Percentiles rank a stretch among this genome's conserved stretches.
These are phyloP conservation scores for Halcyon smyrnensis DNA, from an alignment of 2,797 vertebrate genomes.

Conservation along the genomic window DNA sequence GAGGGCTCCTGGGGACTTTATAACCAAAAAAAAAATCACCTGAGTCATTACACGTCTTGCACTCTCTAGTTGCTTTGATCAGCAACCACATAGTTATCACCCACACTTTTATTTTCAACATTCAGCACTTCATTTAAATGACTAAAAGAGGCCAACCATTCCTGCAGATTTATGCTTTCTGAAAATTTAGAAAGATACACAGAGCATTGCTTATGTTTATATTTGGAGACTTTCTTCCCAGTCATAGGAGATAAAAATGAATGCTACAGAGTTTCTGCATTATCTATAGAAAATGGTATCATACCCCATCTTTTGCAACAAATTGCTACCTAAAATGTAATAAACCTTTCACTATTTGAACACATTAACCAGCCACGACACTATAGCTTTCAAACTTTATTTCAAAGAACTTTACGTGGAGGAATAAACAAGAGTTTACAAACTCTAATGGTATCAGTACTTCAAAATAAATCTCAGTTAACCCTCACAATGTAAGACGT, in stretches of 20 bases:
- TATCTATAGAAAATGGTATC: background rate
- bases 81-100: constrained; percentile 54
- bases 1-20: background rate
- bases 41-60: constrained; percentile 7
- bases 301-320: background rate
- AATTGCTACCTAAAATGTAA: background rate
- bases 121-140: constrained; percentile 60
- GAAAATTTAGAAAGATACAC: constrained; percentile 38
- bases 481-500: background rate
- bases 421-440: background rate
- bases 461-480: background rate
- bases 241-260: background rate
- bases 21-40: background rate
- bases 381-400: background rate
- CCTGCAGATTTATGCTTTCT: background rate
- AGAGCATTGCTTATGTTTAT: background rate
- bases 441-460: background rate
- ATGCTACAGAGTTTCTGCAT: background rate
- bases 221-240: background rate
- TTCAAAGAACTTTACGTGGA: background rate
- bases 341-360: background rate
- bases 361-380: background rate
- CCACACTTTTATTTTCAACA: constrained; percentile 1
- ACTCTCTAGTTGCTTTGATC: constrained; percentile 56
- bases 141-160: background rate